A percentile compares a stretch with the other conserved stretches of the same genome.
phyloP scores from a whole-genome alignment of 2,888 invertebrate genomes.

The Hydrotaea diabolus region DNA sequence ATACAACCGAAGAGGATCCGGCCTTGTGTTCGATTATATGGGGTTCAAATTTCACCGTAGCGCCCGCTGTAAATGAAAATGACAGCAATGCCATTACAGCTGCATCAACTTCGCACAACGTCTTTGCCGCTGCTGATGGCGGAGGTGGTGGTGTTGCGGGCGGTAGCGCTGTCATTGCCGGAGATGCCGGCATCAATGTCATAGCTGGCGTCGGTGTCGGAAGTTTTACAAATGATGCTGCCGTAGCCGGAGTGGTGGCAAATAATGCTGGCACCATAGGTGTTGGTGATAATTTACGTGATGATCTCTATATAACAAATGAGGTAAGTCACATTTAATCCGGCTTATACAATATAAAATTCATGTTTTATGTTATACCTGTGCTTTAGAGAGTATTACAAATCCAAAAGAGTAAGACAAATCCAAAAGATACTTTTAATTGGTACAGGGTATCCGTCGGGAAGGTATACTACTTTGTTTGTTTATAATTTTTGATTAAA shows the following conservation, averaged over 20 bases:
- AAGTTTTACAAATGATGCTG: slow-evolving; percentile 59
- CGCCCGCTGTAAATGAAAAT: slow-evolving; percentile 72
- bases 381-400: no score
- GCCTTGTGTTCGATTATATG: slow-evolving; percentile 79
- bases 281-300: slow-evolving; percentile 71
- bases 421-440: no score
- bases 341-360: no score
- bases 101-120: slow-evolving; percentile 62
- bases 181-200: slow-evolving; percentile 34
- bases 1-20: slow-evolving; percentile 79
- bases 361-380: not conserved
- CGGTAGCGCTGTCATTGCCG: no score
- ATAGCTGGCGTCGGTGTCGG: slow-evolving; percentile 45
- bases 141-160: no score
- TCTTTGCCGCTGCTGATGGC: slow-evolving; percentile 39
- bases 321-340: slow-evolving; percentile 65
- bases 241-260: slow-evolving; percentile 1
- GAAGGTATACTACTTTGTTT: no score
- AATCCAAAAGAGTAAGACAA: no score
- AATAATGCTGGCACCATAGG: slow-evolving; percentile 51
- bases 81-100: slow-evolving; percentile 65
- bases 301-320: slow-evolving; percentile 73
- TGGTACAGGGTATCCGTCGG: no score
- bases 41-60: slow-evolving; percentile 75
- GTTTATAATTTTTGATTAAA: no score